These are phyloP conservation scores for Eurois occulta DNA, from an alignment of 2,888 invertebrate genomes.

Conservation along the genomic window DNA sequence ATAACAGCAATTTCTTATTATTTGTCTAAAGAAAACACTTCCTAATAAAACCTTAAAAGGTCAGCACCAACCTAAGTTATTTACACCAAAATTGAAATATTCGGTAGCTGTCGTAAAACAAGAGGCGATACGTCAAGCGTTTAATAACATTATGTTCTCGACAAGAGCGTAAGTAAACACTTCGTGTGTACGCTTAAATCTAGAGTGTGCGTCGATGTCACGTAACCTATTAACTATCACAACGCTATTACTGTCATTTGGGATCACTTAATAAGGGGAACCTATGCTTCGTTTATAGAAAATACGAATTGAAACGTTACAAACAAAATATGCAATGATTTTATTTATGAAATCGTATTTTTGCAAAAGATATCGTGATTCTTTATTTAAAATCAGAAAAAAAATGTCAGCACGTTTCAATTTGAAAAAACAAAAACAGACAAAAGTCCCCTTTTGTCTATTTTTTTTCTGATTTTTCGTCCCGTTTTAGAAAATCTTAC, in stretches of 20 bases:
- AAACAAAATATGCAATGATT: not conserved
- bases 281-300: not conserved
- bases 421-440: too few relatives aligned
- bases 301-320: not conserved
- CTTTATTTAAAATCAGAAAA: too few relatives aligned
- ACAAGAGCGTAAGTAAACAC: slow-evolving; percentile 69
- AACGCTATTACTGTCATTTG: slow-evolving; percentile 40
- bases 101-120: slow-evolving; percentile 49
- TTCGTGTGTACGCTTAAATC: slow-evolving; percentile 66
- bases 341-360: not conserved
- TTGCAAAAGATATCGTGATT: not conserved
- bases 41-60: not conserved
- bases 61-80: not conserved
- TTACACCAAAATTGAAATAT: slow-evolving; percentile 26
- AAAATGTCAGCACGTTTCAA: too few relatives aligned
- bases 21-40: not conserved
- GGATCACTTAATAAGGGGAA: slow-evolving; percentile 5
- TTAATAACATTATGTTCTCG: slow-evolving; percentile 66
- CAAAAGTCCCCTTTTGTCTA: too few relatives aligned
- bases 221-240: slow-evolving; percentile 70
- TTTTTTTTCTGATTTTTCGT: not conserved
- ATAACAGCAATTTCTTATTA: not conserved
- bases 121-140: slow-evolving; percentile 64
- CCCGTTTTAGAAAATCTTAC: not conserved
- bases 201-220: slow-evolving; percentile 64